Evolutionary conservation across 30 jellyfish, hydroid and myxozoan species (phyloP), one percentile per base, ranked within the genome.

Genomic region (Hydractinia echinata): DNA sequence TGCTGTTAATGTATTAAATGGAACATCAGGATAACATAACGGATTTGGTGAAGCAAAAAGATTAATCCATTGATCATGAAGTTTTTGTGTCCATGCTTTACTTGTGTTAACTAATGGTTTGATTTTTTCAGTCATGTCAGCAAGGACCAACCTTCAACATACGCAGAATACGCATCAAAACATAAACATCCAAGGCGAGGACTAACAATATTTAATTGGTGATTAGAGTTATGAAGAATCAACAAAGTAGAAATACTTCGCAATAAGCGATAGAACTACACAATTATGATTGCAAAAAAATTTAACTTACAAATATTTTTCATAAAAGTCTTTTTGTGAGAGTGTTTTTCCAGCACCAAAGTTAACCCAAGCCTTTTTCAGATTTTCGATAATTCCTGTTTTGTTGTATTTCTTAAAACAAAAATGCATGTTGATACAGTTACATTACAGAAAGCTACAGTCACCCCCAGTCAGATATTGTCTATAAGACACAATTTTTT

Each of bases 1-100:
- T 30, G 44, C 44, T 30, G 91, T 83, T 51, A 83, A 49, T 54
- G 61, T 76, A 61, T 72, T 58, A 55, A 83, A 83, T 11, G 91
- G 87, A 55, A 83, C 58, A 6, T 81, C 91, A 4, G 91, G 81
- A 72, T 72, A 83, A 51, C 73, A 67, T 10, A 72, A 79, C 0
- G 91, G 91, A 16, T 83, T 83, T 8, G 91, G 84, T 55, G 91
- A 73, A 10, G 86, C 91, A 50, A 83, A 83, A 39, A 83, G 60
- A 50, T 60, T 54, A 8, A 73, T 83, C 91, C 91, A 83, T 64
- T 83, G 82, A 72, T 76, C 85, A 56, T 83, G 84, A 11, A 83
- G 87, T 51, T 19, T 61, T 13, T 76, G 72, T 79, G 91, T 83
- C 91, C 91, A 83, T 60, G 7, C 48, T 50, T 83, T 83, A 6